Base-by-base conservation (phyloP, 2,797 vertebrate genomes). In the Valencia hispanica region DNA sequence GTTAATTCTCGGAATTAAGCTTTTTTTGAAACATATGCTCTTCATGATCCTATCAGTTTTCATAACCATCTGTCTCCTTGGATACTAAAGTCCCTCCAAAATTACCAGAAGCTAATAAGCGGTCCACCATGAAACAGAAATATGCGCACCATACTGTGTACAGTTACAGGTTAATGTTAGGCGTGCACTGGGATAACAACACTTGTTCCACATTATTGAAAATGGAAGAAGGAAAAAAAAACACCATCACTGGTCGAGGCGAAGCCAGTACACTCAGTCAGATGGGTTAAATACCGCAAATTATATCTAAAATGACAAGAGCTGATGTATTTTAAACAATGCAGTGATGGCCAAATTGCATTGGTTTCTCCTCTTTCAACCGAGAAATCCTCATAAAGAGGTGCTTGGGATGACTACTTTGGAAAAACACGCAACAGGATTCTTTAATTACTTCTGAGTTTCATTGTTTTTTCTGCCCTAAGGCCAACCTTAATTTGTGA, bases 321-420 rank as follows among this genome's bases (percentile, higher is more conserved):
- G 90, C 83, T 85, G 27, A 78, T 91, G 75, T 86, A 74, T 90
- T 92, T 92, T 79, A 89, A 93, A 92, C 83, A 88, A 9, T 77
- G 74, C 92, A 88, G 70, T 79, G 65, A 79, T 51, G 57, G 79
- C 89, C 82, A 89, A 88, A 92, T 89, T 92, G 83, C 83, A 86
- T 80, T 90, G 88, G 82, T 87, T 94, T 94, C 87, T 93, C 74
- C 69, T 82, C 51, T 93, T 93, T 89, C 88, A 88, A 82, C 83
- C 82, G 85, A 85, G 79, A 78, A 89, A 65, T 89, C 74, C 51
- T 76, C 50, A 81, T 27, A 50, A 69, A 89, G 87, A 85, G 66
- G 78, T 86, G 73, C 76, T 48, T 72, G 51, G 57, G 57, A 78
- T 50, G 77, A 63, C 69, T 61, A 72, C 85, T 85, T 85, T 76